A percentile compares a stretch with the other conserved stretches of the same genome.
These are phyloP conservation scores for Batillaria attramentaria DNA, from an alignment of 1,140 invertebrate species.

Conservation along the genomic window DNA sequence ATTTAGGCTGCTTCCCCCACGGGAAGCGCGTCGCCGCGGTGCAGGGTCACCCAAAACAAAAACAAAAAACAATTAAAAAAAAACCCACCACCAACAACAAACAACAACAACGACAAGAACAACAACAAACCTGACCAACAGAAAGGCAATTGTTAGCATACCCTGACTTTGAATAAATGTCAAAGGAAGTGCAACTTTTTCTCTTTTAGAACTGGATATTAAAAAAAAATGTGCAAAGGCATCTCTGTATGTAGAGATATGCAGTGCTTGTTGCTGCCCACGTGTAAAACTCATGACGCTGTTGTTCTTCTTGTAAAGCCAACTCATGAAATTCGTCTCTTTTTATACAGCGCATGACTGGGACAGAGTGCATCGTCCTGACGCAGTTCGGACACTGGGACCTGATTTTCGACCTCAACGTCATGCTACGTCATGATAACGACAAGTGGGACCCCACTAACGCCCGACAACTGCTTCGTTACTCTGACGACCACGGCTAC, in stretches of 20 bases:
- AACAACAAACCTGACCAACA: not conserved
- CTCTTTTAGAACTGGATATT: not conserved
- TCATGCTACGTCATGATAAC: constrained; percentile 1
- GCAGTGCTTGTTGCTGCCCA: not conserved
- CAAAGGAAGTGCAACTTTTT: not conserved
- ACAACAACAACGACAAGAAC: not conserved
- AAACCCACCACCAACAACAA: not conserved
- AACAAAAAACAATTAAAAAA: not conserved
- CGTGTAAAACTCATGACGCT: not conserved
- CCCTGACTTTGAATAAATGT: too few relatives aligned
- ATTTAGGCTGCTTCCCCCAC: too few relatives aligned
- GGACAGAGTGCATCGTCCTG: not conserved
- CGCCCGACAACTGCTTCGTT: not conserved
- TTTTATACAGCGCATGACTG: not conserved
- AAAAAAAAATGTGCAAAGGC: not conserved
- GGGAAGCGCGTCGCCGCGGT: too few relatives aligned
- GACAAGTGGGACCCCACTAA: not conserved
- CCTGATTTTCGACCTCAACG: constrained; percentile 3
- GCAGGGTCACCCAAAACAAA: not conserved
- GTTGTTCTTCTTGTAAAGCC: not conserved
- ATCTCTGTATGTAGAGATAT: not conserved
- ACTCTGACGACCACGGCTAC: not conserved
- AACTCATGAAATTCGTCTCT: not conserved
- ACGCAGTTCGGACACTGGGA: not conserved
- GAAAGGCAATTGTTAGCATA: not conserved